A percentile compares a stretch with the other conserved stretches of the same genome.
phyloP scores from a whole-genome alignment of 2,113 vertebrate species.

The Pagrus major region DNA sequence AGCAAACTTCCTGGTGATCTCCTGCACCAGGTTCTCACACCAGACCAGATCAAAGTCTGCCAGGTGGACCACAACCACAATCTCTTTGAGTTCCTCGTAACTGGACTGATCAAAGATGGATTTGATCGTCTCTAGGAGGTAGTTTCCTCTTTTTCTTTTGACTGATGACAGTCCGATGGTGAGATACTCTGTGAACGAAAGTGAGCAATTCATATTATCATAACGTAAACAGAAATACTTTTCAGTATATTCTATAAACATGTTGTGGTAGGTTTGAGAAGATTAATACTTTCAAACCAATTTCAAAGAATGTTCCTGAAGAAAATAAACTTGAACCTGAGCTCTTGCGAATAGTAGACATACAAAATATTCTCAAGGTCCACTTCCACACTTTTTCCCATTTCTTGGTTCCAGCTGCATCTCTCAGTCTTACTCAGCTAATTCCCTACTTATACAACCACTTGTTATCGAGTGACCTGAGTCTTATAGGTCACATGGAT shows the following conservation, averaged over 20 bases:
- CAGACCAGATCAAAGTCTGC: conserved; percentile 94
- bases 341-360: too few relatives aligned
- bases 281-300: background rate
- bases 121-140: conserved; percentile 96
- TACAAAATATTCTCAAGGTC: background rate
- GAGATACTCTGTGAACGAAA: conserved; percentile 89
- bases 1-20: conserved; percentile 96
- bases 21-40: conserved; percentile 94
- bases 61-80: conserved; percentile 94
- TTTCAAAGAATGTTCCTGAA: background rate
- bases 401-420: background rate
- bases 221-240: background rate
- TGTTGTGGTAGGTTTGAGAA: background rate
- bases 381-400: background rate
- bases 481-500: background rate
- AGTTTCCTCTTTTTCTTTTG: conserved; percentile 95
- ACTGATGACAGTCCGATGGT: conserved; percentile 97
- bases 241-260: background rate
- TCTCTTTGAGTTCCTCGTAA: conserved; percentile 97
- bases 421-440: background rate
- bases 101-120: conserved; percentile 99
- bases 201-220: background rate
- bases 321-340: background rate
- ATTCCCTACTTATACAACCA: background rate
- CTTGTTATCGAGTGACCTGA: background rate